Conservation (phyloP, 2,888 invertebrate species). For the Philereme vetulata region DNA sequence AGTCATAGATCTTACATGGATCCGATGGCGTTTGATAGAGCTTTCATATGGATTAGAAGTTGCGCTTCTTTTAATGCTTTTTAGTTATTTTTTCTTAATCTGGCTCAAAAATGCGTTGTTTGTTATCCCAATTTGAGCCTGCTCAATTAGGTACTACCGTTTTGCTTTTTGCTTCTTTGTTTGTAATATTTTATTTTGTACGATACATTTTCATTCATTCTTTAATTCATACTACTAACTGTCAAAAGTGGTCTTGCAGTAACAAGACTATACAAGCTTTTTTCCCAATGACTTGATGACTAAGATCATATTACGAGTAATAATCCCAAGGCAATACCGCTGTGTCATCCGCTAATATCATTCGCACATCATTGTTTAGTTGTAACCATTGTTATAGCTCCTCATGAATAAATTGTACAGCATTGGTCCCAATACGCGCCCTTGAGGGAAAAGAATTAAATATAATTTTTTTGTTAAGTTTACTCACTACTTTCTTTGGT, state of each 20-base stretch:
- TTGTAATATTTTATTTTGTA: too few species aligned
- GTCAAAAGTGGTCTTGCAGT: background rate
- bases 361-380: constrained; percentile 30
- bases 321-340: constrained; percentile 30
- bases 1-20: too few species aligned
- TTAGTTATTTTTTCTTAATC: too few species aligned
- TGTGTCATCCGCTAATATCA: constrained; percentile 35
- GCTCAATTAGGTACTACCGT: too few species aligned
- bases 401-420: constrained; percentile 30
- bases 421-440: constrained; percentile 27
- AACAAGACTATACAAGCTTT: background rate
- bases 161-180: too few species aligned
- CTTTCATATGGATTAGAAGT: too few species aligned
- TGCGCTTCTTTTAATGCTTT: too few species aligned
- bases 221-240: background rate
- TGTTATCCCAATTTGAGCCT: too few species aligned
- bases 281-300: constrained; percentile 32
- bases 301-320: constrained; percentile 29
- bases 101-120: too few species aligned
- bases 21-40: too few species aligned
- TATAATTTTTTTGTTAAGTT: constrained; percentile 6
- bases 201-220: too few species aligned
- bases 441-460: constrained; percentile 30
- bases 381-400: constrained; percentile 17
- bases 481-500: constrained; percentile 2